These are phyloP conservation scores for Atta colombica DNA, from an alignment of 1,140 invertebrate genomes.

Conservation along the genomic window DNA sequence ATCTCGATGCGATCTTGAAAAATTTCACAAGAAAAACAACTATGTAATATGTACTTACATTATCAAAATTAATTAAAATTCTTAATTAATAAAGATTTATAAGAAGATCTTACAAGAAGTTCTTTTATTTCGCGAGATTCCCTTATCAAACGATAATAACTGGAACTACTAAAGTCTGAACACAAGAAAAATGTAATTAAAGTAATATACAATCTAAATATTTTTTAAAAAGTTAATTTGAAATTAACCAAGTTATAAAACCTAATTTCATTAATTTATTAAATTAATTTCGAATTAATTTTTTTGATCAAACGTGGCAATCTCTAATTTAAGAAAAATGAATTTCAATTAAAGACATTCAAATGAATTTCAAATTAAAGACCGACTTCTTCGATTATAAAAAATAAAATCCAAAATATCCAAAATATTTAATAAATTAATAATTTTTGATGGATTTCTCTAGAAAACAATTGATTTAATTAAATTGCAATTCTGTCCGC, in stretches of 20 bases:
- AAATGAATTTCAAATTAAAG: background rate
- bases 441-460: background rate
- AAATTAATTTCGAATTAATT: background rate
- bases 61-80: background rate
- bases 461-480: background rate
- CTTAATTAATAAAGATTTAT: background rate
- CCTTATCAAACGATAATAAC: background rate
- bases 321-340: background rate
- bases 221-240: background rate
- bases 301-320: background rate
- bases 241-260: background rate
- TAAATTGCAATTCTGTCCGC: background rate
- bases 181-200: background rate
- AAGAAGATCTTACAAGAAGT: too few species aligned
- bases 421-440: background rate
- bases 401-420: background rate
- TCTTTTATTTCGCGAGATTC: too few species aligned
- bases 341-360: background rate
- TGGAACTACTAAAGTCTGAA: background rate
- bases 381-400: background rate
- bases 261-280: background rate
- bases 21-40: background rate
- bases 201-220: background rate
- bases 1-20: background rate
- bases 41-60: background rate